Base-by-base conservation (phyloP, 2,113 vertebrate species). In the Mormyrus lacerda region DNA sequence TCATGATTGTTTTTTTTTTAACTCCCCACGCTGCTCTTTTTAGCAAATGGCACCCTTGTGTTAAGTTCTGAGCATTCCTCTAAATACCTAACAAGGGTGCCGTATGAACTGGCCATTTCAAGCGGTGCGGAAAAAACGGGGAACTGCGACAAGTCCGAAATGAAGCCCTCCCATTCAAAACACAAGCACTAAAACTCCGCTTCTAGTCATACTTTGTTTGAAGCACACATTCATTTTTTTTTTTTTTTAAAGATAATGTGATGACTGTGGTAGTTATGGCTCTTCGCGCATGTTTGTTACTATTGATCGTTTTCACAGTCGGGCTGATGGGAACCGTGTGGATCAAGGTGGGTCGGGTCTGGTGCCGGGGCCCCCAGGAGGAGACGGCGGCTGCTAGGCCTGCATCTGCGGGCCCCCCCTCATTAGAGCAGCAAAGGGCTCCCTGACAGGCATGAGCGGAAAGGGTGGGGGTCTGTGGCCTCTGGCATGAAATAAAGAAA, bases 1-100 rank as follows among this genome's bases (percentile, higher is more conserved):
- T 95, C 95, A 94, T 89, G 88, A 91, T 88, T 85, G 2, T 15
- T 15, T 17, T 88, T 92, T 91, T 91, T 92, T 92, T 91, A 89
- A 92, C 13, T 76, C 35, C 35, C 69, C 31, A 19, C 6, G 35
- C 69, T 76, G 35, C 69, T 76, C 69, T 76, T 76, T 76, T 76
- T 76, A 76, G 89, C 90, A 90, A 76, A 84, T 92, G 79, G 86
- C 86, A 73, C 89, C 89, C 90, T 73, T 45, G 31, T 73, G 61
- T n/a, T n/a, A 44, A 35, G 47, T 88, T 53, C 69, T 53, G 51
- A 79, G 13, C n/a, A 69, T 53, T 48, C 45, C n/a, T 39, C 88
- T 51, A 53, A 82, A 88, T 79, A 79, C 15, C 13, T 9, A 51
- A 88, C 42, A 82, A 48, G 58, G 58, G 39, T 27, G 39, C 82